phyloP scores from a whole-genome alignment of 2,113 vertebrate species.

The Peromyscus polionotus region DNA sequence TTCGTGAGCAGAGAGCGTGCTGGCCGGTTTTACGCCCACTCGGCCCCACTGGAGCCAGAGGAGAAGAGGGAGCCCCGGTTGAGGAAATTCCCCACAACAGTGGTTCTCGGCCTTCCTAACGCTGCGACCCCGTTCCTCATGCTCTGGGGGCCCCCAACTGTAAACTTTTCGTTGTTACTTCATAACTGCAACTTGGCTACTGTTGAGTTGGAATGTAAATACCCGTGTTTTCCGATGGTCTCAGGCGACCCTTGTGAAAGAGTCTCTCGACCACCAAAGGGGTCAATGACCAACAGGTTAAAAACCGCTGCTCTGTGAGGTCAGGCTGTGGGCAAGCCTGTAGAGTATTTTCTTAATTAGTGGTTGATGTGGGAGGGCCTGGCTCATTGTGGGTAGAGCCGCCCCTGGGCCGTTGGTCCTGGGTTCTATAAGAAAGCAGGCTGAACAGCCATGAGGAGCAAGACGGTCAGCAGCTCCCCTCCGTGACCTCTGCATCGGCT shows the following conservation, averaged over 20 bases:
- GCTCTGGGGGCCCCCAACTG: not conserved
- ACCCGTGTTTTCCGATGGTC: not conserved
- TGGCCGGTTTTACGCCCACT: not conserved
- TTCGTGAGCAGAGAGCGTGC: not conserved
- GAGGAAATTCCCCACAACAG: rapidly evolving
- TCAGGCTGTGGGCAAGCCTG: not conserved
- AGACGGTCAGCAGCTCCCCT: not conserved
- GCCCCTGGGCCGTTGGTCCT: not conserved
- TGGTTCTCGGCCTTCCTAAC: not conserved
- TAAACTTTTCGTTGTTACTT: not conserved
- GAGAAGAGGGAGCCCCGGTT: not conserved
- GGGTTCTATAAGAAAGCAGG: not conserved
- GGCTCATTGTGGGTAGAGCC: not conserved
- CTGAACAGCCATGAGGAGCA: not conserved
- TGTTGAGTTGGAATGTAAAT: not conserved
- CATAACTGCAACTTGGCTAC: not conserved
- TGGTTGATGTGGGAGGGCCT: not conserved
- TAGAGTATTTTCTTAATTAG: not conserved
- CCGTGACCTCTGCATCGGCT: not conserved
- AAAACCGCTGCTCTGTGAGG: not conserved
- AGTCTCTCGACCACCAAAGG: not conserved
- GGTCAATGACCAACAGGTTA: not conserved
- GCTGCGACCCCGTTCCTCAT: not conserved
- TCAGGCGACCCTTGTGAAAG: not conserved
- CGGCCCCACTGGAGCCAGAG: not conserved